phyloP scores from a whole-genome alignment of 1,140 invertebrate species.

The Lasioglossum baleicum region DNA sequence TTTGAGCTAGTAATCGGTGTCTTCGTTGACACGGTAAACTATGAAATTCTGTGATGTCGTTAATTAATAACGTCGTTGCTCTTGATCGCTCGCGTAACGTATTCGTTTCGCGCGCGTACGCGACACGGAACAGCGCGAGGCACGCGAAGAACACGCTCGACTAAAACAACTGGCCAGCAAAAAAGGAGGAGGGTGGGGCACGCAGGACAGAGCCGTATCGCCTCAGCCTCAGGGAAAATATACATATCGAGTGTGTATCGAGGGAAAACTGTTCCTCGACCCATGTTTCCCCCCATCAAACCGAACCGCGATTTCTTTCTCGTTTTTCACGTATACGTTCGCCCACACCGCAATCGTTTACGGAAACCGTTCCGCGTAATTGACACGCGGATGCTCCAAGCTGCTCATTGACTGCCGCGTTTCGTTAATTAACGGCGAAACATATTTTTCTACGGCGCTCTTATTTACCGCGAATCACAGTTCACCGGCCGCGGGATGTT shows the following conservation, averaged over 20 bases:
- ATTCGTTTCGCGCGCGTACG: neutral
- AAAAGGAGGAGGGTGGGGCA: constrained; percentile 12
- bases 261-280: constrained; percentile 40
- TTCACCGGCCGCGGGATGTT: too few relatives aligned
- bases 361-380: constrained; percentile 26
- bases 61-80: constrained; percentile 53
- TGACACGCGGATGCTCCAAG: neutral
- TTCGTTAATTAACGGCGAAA: constrained; percentile 19
- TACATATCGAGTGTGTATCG: constrained; percentile 24
- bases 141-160: constrained; percentile 9
- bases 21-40: neutral
- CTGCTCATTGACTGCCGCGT: neutral
- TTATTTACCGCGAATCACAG: too few relatives aligned
- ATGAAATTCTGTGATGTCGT: constrained; percentile 19
- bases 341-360: constrained; percentile 8
- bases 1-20: neutral
- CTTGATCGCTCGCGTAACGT: constrained; percentile 20
- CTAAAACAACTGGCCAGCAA: constrained; percentile 12
- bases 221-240: neutral
- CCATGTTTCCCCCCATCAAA: constrained; percentile 14
- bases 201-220: neutral
- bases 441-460: neutral
- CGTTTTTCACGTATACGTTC: neutral
- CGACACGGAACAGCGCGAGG: too few relatives aligned
- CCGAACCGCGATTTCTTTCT: constrained; percentile 1